Conservation (phyloP, 2,113 vertebrate species). For the Pteropus alecto region DNA sequence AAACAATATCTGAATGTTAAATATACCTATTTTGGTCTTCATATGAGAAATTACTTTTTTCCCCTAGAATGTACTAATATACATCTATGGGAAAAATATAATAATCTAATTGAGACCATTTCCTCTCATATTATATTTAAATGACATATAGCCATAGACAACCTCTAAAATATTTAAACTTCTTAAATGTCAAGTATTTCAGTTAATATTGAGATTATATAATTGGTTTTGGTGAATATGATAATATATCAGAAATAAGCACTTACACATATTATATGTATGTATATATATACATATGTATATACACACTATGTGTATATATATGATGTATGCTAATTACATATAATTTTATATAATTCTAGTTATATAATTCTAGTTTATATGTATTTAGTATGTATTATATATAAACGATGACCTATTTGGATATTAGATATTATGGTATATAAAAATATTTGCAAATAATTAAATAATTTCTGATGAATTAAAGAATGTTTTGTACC, state of each 20-base stretch:
- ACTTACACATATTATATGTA: fast-evolving
- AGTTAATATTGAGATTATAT: constrained; percentile 59
- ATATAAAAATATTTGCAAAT: not conserved
- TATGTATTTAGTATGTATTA: not conserved
- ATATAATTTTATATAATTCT: not conserved
- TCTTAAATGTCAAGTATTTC: constrained; percentile 66
- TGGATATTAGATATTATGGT: not conserved
- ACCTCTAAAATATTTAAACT: constrained; percentile 77
- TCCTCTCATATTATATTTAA: constrained; percentile 69
- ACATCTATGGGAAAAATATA: constrained; percentile 38
- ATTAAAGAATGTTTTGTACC: not conserved
- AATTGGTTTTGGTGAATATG: not conserved
- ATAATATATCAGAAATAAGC: not conserved
- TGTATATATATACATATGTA: not conserved
- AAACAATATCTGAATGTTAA: constrained; percentile 64
- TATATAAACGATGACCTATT: not conserved
- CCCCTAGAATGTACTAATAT: constrained; percentile 44
- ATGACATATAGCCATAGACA: constrained; percentile 44
- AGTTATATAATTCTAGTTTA: not conserved
- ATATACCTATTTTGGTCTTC: constrained; percentile 59
- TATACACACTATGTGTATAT: not conserved
- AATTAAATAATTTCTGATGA: not conserved
- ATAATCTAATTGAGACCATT: not conserved
- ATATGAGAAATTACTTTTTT: constrained; percentile 63
- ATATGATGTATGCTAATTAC: not conserved